phyloP scores from a whole-genome alignment of 2,888 invertebrate genomes.

The Parascotia fuliginaria region DNA sequence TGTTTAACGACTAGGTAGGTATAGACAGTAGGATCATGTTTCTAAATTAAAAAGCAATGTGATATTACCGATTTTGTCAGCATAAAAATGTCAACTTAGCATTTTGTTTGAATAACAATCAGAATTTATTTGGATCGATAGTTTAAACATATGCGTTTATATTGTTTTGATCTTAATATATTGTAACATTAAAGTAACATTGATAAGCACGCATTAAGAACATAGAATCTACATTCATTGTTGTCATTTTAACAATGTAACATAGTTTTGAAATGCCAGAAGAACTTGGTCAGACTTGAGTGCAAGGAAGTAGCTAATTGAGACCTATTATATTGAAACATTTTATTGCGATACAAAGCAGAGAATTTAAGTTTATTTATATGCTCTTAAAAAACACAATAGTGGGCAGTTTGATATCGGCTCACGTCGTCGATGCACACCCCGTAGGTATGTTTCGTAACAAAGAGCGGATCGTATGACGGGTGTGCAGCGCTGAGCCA shows the following conservation, averaged over 20 bases:
- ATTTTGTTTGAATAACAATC: background rate
- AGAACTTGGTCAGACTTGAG: background rate
- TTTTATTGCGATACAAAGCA: constrained; percentile 33
- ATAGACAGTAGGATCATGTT: background rate
- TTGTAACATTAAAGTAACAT: no score
- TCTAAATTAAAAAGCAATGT: background rate
- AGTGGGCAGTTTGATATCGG: constrained; percentile 28
- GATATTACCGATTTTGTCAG: background rate
- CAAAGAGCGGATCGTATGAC: constrained; percentile 50
- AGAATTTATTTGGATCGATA: background rate
- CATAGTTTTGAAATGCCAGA: no score
- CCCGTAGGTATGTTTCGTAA: constrained; percentile 52
- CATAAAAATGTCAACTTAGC: background rate
- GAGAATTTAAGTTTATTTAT: constrained; percentile 26
- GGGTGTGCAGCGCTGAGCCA: constrained; percentile 21
- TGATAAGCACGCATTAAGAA: no score
- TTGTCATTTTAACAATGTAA: no score
- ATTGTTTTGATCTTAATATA: no score
- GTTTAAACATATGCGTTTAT: no score
- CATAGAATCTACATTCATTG: no score
- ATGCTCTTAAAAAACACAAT: constrained; percentile 23
- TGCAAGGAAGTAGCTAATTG: constrained; percentile 28
- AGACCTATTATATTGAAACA: constrained; percentile 15
- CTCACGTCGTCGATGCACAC: constrained; percentile 27
- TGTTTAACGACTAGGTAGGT: no score